These are phyloP conservation scores for Heliconius hermathena DNA, from an alignment of 1,140 invertebrate species.

Conservation along the genomic window DNA sequence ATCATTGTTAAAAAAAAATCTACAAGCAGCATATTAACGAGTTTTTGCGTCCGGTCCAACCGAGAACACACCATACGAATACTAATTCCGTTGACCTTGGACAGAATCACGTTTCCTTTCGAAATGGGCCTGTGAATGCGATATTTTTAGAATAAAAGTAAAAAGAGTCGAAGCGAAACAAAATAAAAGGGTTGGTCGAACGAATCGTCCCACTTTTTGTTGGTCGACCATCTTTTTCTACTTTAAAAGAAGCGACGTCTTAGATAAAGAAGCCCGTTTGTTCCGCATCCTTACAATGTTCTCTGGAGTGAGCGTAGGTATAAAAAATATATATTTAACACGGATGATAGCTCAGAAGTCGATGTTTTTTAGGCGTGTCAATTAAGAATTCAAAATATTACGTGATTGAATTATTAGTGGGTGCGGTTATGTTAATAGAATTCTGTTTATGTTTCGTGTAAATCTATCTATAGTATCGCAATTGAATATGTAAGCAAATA, in stretches of 20 bases:
- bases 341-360: constrained; percentile 23
- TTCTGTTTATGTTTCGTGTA: background rate
- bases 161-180: constrained; percentile 67
- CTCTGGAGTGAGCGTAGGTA: constrained; percentile 21
- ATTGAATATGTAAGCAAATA: background rate
- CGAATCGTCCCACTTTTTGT: constrained; percentile 71
- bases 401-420: constrained; percentile 4
- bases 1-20: constrained; percentile 72
- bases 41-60: constrained; percentile 77
- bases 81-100: constrained; percentile 78
- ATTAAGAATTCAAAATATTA: background rate
- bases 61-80: constrained; percentile 73
- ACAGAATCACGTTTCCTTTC: constrained; percentile 79
- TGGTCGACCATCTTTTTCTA: constrained; percentile 61
- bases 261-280: constrained; percentile 55
- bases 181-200: constrained; percentile 74
- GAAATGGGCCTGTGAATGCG: constrained; percentile 78
- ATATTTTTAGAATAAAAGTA: constrained; percentile 80
- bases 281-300: constrained; percentile 46
- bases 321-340: constrained; percentile 35
- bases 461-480: background rate
- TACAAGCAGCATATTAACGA: constrained; percentile 70
- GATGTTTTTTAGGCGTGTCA: background rate
- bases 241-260: constrained; percentile 55
- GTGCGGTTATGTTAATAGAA: background rate